Conservation (phyloP, 2,888 invertebrate genomes). For the Pandemis corylana region DNA sequence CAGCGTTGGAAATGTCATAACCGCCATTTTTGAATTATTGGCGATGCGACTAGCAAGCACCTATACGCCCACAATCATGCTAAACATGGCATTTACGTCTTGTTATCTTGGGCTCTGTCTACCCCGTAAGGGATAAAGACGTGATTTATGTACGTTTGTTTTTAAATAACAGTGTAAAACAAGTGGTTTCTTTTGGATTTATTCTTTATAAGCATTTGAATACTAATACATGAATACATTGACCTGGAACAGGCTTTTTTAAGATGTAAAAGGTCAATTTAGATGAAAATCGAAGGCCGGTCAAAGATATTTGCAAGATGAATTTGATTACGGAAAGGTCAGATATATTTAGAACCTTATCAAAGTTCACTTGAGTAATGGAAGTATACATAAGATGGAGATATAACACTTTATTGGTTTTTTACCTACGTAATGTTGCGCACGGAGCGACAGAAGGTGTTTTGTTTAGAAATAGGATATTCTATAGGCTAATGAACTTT, state of each 20-base stretch:
- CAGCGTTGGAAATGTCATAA: neutral
- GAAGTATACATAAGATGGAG: neutral
- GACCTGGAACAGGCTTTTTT: neutral
- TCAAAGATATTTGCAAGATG: neutral
- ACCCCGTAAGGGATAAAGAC: too few species aligned
- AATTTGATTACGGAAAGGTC: conserved; percentile 16
- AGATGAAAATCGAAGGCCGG: neutral
- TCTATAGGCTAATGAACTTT: neutral
- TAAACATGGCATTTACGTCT: too few species aligned
- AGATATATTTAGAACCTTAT: conserved; percentile 7
- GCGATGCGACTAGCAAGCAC: too few species aligned
- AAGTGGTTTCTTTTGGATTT: neutral
- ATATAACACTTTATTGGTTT: neutral
- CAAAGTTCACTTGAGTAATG: neutral
- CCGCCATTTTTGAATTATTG: too few species aligned
- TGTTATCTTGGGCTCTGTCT: too few species aligned
- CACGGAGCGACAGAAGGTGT: too few species aligned
- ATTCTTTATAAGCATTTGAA: neutral
- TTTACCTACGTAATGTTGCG: too few species aligned
- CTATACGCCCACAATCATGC: too few species aligned
- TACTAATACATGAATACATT: neutral
- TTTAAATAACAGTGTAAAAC: too few species aligned
- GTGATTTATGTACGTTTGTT: too few species aligned
- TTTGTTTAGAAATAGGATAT: neutral
- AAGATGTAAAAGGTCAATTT: conserved; percentile 14